These are phyloP conservation scores for Brachyistius frenatus DNA, from an alignment of 2,113 vertebrate genomes.

Conservation along the genomic window DNA sequence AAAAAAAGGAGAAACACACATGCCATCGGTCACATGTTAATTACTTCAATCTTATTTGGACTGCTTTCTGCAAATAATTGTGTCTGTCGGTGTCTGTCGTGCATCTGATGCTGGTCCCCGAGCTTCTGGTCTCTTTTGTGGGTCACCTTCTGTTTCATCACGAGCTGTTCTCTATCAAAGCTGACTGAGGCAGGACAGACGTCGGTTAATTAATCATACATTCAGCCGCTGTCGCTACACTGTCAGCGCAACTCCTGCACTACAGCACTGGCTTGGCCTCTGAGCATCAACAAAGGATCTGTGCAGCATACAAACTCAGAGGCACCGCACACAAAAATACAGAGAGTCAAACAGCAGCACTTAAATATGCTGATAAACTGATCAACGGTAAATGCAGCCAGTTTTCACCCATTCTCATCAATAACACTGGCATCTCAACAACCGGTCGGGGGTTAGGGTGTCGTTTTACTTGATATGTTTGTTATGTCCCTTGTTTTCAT, in stretches of 20 bases:
- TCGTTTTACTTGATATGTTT: no score
- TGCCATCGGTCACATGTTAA: slow-evolving; percentile 38
- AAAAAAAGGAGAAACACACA: slow-evolving; percentile 5
- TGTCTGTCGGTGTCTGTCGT: slow-evolving; percentile 10
- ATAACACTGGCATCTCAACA: no score
- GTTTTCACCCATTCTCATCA: neutral
- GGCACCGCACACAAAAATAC: neutral
- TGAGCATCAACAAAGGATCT: slow-evolving; percentile 27
- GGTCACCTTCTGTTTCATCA: slow-evolving; percentile 77
- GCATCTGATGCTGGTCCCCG: slow-evolving; percentile 35
- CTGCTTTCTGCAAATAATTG: neutral
- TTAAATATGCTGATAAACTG: neutral
- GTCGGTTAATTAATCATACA: slow-evolving; percentile 77
- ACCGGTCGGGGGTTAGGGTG: no score
- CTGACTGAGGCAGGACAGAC: slow-evolving; percentile 55
- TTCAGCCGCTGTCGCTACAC: slow-evolving; percentile 56
- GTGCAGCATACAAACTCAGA: slow-evolving; percentile 29
- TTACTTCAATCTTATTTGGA: slow-evolving; percentile 22
- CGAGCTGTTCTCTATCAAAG: slow-evolving; percentile 69
- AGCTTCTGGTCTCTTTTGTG: slow-evolving; percentile 63
- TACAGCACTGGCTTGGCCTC: slow-evolving; percentile 31
- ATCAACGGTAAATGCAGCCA: neutral
- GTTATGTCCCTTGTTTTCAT: no score
- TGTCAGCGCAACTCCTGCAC: slow-evolving; percentile 46
- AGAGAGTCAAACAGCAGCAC: neutral